Evolutionary conservation across 2,797 vertebrate genomes (phyloP), one percentile per base, ranked within the genome.

Genomic region (Rhodeus uyekii): DNA sequence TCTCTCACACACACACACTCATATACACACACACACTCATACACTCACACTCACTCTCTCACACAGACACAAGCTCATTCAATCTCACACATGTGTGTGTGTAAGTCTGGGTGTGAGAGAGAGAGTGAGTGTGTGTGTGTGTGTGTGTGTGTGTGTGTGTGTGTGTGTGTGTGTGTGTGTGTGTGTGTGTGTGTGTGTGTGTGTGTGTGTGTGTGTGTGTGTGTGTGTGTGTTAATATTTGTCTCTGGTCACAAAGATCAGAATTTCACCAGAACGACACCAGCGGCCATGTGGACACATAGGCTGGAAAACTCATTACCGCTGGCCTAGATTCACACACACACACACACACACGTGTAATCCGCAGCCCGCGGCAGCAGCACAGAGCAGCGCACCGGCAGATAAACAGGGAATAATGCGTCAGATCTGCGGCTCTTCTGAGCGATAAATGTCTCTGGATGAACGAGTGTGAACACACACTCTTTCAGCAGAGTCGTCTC

Each of bases 291-390:
- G 80, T 86, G 69, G 71, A 85, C 46, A 55, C 64, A 60, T 55
- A 78, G 67, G 50, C 55, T 50, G 36, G 76, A 82, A 76, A 78
- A 91, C 90, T 89, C 92, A 92, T 92, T 88, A 89, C 80, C 63
- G 81, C 87, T 91, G 91, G 88, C 90, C 90, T 86, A 89, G 89
- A 92, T 80, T 46, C 63, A 29, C 48, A 67, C 71, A 39, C 60
- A 80, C 77, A 84, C 58, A 65, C 44, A 64, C 42, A 75, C 32
- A 64, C 55, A 36, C 64, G 8, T 53, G 60, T 53, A 67, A 46
- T 48, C 44, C 42, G 44, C 38, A 34, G 69, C 69, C 29, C 12
- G 44, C 9, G 39, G 68, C 29, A 13, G 44, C 44, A 34, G 44
- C 69, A n/a, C 69, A 50, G 29, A 72, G 44, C 19, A 72, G 68